Evolutionary conservation across 2,113 vertebrate genomes (phyloP), one percentile per base, ranked within the genome.

Genomic region (Silurus asotus): DNA sequence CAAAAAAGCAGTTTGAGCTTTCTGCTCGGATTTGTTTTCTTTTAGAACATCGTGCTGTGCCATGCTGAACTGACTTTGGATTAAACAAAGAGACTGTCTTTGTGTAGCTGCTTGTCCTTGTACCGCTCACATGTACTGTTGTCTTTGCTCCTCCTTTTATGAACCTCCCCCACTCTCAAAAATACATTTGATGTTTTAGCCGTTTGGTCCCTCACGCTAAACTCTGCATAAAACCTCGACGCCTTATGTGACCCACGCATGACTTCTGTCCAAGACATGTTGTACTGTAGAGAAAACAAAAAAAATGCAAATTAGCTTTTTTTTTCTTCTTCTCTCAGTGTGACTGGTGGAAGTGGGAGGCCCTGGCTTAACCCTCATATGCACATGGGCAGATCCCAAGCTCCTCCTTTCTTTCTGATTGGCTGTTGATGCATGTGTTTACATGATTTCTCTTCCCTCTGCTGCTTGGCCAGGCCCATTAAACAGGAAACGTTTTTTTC

Each of bases 281-380:
- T 92, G 93, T 94, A 87, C 91, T 86, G 69, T 64, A 14, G 8
- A 61, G 90, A 91, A 88, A 88, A 92, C 89, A 93, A 92, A 79
- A 93, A 37, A 84, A 85, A 90, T 91, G 81, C 83, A 91, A 93
- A 93, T 89, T 72, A 88, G 88, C 74, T 23, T 56, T 37, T 72
- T 67, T 10, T 86, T 83, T 58, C 86, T 86, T 85, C 37, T 87
- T 88, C 84, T 88, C 83, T 83, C 84, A 6, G 53, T 67, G 75
- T 62, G 64, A 90, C 62, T 83, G 86, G 37, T 84, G 11, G 75
- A 81, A 56, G 62, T 76, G 72, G 8, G 82, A 58, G 28, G 64
- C 65, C 59, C 62, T 37, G 45, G 28, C 89, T 56, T 87, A 82
- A 65, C 86, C 69, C 65, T 82, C 78, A 84, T 67, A 74, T 20